These are phyloP conservation scores for Trinorchestia longiramus DNA, from an alignment of 1,140 invertebrate species.

Conservation along the genomic window DNA sequence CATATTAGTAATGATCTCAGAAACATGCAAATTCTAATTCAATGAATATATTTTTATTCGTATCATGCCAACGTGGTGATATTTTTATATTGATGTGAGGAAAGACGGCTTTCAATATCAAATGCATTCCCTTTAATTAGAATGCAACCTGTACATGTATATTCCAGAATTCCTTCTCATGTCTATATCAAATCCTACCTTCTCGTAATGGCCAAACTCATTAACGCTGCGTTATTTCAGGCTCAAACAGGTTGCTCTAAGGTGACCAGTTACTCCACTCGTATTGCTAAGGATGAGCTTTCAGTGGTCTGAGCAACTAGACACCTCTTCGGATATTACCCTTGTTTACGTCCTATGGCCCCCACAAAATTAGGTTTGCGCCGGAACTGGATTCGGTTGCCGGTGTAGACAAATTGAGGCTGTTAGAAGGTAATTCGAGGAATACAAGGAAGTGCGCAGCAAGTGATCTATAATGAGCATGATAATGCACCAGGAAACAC, in stretches of 20 bases:
- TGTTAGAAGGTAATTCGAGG: neutral
- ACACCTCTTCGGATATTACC: neutral
- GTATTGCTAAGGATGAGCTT: neutral
- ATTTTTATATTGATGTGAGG: neutral
- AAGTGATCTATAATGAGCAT: neutral
- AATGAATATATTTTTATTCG: neutral
- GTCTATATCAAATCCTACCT: neutral
- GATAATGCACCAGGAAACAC: neutral
- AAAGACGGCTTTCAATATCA: neutral
- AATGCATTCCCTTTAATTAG: neutral
- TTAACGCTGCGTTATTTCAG: neutral
- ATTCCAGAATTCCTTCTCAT: neutral
- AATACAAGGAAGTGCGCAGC: neutral
- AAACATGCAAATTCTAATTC: too few relatives aligned
- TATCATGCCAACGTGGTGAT: neutral
- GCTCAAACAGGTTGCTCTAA: neutral
- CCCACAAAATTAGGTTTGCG: neutral
- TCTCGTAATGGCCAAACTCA: neutral
- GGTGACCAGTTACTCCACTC: neutral
- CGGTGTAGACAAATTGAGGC: slow-evolving; percentile 32
- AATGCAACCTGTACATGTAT: neutral
- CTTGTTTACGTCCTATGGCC: neutral
- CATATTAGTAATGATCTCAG: too few relatives aligned
- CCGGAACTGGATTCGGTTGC: slow-evolving; percentile 4
- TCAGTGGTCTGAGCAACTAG: neutral